A percentile compares a stretch with the other conserved stretches of the same genome.
These are phyloP conservation scores for Berghia stephanieae DNA, from an alignment of 1,140 invertebrate species.

Conservation along the genomic window DNA sequence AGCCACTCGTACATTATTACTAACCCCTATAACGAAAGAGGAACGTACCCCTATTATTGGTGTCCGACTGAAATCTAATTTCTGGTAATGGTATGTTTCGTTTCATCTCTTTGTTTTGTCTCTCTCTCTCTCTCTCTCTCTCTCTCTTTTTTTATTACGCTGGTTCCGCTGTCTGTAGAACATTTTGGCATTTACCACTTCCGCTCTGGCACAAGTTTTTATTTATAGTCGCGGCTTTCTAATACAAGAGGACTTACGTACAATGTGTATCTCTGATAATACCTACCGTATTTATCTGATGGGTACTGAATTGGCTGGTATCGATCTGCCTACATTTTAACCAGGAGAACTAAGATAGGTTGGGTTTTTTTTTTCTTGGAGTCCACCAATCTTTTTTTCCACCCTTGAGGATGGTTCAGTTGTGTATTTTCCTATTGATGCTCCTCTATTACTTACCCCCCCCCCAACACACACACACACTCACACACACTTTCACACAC, in stretches of 20 bases:
- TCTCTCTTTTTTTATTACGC: neutral
- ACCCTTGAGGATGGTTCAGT: neutral
- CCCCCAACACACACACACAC: neutral
- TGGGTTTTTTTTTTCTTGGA: neutral
- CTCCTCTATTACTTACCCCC: neutral
- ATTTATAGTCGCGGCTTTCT: neutral
- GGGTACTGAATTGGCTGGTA: too few species aligned
- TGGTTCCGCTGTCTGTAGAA: neutral
- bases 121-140: neutral
- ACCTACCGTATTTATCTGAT: too few species aligned
- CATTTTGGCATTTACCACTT: neutral
- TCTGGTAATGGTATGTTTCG: too few species aligned
- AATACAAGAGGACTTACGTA: neutral
- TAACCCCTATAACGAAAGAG: neutral
- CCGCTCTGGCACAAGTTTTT: neutral
- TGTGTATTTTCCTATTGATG: neutral
- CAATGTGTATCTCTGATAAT: too few species aligned
- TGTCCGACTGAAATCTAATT: too few species aligned
- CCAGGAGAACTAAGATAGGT: neutral
- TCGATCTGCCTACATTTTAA: too few species aligned
- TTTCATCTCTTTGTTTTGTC: too few species aligned
- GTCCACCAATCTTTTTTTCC: neutral
- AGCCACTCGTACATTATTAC: neutral
- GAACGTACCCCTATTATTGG: too few species aligned
- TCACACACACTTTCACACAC: neutral